These are phyloP conservation scores for Epinephelus coioides DNA, from an alignment of 2,797 vertebrate species.

Conservation along the genomic window DNA sequence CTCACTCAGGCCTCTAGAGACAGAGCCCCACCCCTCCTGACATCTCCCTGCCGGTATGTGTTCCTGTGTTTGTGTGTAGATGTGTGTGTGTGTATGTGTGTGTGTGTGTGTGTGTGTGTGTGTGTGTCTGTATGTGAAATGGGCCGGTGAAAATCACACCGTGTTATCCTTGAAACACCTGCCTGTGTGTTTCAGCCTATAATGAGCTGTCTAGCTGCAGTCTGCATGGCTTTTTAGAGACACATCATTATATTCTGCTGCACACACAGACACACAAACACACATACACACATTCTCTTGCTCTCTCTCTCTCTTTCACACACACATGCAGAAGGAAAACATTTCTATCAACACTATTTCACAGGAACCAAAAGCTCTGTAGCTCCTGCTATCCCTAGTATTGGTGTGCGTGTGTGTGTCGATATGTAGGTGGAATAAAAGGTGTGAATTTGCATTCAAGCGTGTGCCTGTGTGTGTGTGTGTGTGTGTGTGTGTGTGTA, in stretches of 20 bases:
- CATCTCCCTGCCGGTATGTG: constrained; percentile 46
- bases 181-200: constrained; percentile 77
- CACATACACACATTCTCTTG: constrained; percentile 18
- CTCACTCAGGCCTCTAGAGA: constrained; percentile 73
- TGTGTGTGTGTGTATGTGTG: constrained; percentile 47
- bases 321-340: constrained; percentile 4
- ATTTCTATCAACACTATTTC: constrained; percentile 49
- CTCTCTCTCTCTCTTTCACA: background rate
- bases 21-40: constrained; percentile 70
- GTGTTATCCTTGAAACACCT: constrained; percentile 82
- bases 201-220: constrained; percentile 83
- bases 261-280: constrained; percentile 14
- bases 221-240: constrained; percentile 67
- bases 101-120: constrained; percentile 56
- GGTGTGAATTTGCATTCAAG: constrained; percentile 46
- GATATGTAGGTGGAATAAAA: constrained; percentile 46
- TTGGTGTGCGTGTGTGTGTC: constrained; percentile 41
- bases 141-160: constrained; percentile 71
- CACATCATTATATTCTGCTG: constrained; percentile 72
- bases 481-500: background rate
- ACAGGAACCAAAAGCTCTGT: constrained; percentile 38
- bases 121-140: constrained; percentile 60
- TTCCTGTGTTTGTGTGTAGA: constrained; percentile 19
- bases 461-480: constrained; percentile 27
- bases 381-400: constrained; percentile 30